Evolutionary conservation across 1,140 invertebrate genomes (phyloP).

Genomic region (Trachymyrmex cornetzi): DNA sequence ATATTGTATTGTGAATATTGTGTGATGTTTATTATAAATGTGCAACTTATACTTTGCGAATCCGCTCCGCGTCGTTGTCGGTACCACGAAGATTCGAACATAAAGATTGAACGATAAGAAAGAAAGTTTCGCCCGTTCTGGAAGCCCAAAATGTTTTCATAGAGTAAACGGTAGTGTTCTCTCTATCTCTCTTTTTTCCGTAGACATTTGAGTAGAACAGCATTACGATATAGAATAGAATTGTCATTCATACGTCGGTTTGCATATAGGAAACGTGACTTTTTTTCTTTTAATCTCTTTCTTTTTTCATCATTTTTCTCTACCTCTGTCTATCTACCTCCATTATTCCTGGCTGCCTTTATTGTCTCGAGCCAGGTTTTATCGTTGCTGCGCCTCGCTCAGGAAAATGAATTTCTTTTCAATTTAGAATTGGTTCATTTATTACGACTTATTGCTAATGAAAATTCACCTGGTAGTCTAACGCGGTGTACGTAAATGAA

Average conservation of each 20-base stretch:
- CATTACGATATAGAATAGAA: conserved; percentile 48
- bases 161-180: conserved; percentile 38
- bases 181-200: not conserved
- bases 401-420: conserved; percentile 33
- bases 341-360: conserved; percentile 73
- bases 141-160: conserved; percentile 16
- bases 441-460: conserved; percentile 11
- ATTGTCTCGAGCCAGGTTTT: conserved; percentile 68
- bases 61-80: not conserved
- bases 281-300: conserved; percentile 54
- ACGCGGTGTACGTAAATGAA: not conserved
- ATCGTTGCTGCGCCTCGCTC: conserved; percentile 70
- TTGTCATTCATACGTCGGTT: conserved; percentile 25
- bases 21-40: conserved; percentile 53
- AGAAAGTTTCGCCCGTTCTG: conserved; percentile 29
- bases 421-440: conserved; percentile 34
- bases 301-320: conserved; percentile 45
- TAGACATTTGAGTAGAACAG: conserved; percentile 49
- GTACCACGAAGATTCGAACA: not conserved
- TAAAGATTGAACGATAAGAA: conserved; percentile 22
- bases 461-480: conserved; percentile 19
- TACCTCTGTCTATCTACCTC: conserved; percentile 68
- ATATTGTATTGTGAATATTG: conserved; percentile 57
- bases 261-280: conserved; percentile 28
- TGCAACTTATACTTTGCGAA: conserved; percentile 49